These are phyloP conservation scores for Calidris pugnax DNA, from an alignment of 2,113 vertebrate species.

Conservation along the genomic window DNA sequence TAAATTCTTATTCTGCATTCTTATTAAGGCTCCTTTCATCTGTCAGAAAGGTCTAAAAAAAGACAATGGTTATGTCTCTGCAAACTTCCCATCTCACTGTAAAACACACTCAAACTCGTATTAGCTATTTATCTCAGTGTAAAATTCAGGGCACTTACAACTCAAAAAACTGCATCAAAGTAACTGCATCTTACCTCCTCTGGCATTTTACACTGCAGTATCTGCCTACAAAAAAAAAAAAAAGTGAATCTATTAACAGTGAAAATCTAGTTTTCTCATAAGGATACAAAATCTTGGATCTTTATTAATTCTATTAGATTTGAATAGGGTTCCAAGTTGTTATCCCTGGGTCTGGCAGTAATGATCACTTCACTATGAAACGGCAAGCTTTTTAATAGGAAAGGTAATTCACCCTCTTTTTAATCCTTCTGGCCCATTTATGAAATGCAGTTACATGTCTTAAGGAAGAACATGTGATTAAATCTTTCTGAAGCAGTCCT, in stretches of 20 bases:
- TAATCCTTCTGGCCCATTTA: neutral
- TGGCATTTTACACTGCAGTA: neutral
- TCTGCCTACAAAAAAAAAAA: neutral
- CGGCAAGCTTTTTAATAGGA: neutral
- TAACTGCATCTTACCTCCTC: neutral
- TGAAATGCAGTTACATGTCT: neutral
- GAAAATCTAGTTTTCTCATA: neutral
- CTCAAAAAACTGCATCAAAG: neutral
- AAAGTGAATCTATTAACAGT: neutral
- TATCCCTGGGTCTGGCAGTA: neutral
- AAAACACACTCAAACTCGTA: neutral
- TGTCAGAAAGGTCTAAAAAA: neutral
- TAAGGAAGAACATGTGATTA: neutral
- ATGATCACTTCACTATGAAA: neutral
- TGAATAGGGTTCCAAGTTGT: neutral
- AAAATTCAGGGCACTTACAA: neutral
- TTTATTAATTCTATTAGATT: neutral
- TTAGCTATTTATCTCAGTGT: neutral
- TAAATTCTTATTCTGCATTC: constrained; percentile 21
- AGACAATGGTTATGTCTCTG: neutral
- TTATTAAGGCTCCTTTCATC: neutral
- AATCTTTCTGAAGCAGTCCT: neutral
- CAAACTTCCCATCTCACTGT: neutral
- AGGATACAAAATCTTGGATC: neutral
- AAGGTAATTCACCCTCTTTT: neutral